Conservation (phyloP, 1,140 invertebrate genomes). For the Drosophila serrata region DNA sequence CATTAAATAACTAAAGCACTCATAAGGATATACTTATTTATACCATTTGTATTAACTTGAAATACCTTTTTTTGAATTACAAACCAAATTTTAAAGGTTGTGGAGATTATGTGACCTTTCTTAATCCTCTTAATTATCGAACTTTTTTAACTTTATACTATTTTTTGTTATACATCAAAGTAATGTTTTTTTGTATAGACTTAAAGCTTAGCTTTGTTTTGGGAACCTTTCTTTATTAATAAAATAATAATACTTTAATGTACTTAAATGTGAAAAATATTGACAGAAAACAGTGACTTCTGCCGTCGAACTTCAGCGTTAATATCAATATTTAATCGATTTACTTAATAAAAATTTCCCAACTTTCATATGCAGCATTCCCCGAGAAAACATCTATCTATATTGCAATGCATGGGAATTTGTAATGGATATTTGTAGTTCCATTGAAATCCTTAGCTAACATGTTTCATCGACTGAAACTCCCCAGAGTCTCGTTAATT, state of each 20-base stretch:
- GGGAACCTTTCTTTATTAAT: neutral
- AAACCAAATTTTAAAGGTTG: neutral
- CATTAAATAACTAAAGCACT: neutral
- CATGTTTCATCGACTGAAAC: constrained; percentile 58
- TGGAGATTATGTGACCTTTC: no score
- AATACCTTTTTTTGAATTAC: neutral
- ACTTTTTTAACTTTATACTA: neutral
- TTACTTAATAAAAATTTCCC: no score
- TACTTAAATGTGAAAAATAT: neutral
- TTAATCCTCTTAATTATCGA: no score
- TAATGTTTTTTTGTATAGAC: neutral
- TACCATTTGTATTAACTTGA: neutral
- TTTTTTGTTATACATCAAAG: neutral
- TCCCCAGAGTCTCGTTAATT: constrained; percentile 74
- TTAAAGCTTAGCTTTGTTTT: neutral
- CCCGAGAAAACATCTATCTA: neutral
- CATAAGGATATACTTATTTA: no score
- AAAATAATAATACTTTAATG: neutral
- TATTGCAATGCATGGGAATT: constrained; percentile 6
- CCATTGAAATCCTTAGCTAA: constrained; percentile 1
- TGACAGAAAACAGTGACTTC: neutral
- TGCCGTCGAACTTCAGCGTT: no score
- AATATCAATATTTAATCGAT: no score
- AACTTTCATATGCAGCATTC: no score
- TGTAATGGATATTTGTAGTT: constrained; percentile 24